Conservation (phyloP, 2,113 vertebrate genomes). For the cat (Felis catus) region DNA sequence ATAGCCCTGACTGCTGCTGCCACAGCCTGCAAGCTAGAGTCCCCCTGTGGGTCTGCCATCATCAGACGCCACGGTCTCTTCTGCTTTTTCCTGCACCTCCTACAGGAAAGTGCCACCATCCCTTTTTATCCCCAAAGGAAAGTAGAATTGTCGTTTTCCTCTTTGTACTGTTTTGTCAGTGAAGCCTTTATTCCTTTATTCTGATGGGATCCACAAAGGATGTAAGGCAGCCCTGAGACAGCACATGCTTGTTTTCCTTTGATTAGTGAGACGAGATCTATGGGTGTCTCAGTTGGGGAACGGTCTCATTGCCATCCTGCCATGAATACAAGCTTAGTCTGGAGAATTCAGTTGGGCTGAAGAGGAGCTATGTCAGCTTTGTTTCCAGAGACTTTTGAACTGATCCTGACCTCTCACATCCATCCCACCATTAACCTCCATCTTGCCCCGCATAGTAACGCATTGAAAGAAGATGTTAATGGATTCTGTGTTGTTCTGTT, state of each 20-base stretch:
- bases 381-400: background rate
- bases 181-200: conserved; percentile 16
- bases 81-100: background rate
- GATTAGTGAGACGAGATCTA: background rate
- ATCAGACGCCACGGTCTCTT: background rate
- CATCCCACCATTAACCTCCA: background rate
- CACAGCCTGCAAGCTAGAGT: background rate
- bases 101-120: background rate
- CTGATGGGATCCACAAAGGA: background rate
- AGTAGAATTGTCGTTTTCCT: background rate
- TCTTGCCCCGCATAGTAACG: background rate
- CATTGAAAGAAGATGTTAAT: background rate
- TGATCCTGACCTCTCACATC: background rate
- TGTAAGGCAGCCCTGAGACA: background rate
- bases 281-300: background rate
- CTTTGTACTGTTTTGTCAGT: background rate
- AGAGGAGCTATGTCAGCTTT: background rate
- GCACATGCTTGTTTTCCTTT: background rate
- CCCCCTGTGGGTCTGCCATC: background rate
- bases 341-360: background rate
- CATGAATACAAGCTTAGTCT: background rate
- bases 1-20: background rate
- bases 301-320: background rate
- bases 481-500: background rate
- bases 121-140: conserved; percentile 35